Percentiles rank a stretch among this genome's conserved stretches.
phyloP scores from a whole-genome alignment of 2,113 vertebrate species.

The Platysternon megacephalum region DNA sequence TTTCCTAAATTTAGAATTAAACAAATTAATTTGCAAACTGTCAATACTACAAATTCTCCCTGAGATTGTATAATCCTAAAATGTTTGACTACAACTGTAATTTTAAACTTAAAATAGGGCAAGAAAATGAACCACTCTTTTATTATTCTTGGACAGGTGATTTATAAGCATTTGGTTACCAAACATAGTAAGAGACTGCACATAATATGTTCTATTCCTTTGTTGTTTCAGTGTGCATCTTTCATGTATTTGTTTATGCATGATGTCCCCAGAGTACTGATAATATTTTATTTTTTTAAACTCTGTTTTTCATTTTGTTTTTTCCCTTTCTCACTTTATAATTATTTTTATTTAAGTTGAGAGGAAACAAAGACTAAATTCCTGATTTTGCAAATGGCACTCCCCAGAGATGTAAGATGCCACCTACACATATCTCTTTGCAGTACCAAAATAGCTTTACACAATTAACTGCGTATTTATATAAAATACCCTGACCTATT shows the following conservation, averaged over 20 bases:
- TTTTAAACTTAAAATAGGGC: background rate
- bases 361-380: background rate
- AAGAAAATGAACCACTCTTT: background rate
- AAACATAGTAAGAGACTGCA: background rate
- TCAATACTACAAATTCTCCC: background rate
- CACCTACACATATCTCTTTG: background rate
- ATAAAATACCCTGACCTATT: background rate
- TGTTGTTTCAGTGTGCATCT: background rate
- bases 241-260: background rate
- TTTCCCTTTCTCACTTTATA: background rate
- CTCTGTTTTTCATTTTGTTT: accelerated
- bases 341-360: background rate
- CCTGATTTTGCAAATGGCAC: background rate
- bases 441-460: background rate
- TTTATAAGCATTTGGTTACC: background rate
- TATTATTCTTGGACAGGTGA: background rate
- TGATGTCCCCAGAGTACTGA: background rate
- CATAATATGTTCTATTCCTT: background rate
- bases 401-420: background rate
- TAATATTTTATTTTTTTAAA: background rate
- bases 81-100: background rate
- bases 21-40: background rate
- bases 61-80: accelerated
- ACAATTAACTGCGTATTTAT: background rate
- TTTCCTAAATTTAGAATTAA: background rate